Evolutionary conservation across 2,888 invertebrate genomes (phyloP).

Genomic region (Adelphocoris suturalis): DNA sequence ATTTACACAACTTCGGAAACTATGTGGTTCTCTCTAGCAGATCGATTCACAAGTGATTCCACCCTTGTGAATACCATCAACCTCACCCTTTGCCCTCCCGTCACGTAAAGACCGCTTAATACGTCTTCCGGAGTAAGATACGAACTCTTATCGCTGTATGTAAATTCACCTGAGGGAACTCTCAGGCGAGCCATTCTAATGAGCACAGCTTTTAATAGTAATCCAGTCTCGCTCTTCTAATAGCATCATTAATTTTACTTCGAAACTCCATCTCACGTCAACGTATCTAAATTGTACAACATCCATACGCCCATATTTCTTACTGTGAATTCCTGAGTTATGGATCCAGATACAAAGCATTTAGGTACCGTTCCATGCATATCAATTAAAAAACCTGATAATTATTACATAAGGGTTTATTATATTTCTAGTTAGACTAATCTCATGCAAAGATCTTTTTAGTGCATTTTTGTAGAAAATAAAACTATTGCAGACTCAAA

Average conservation of each 20-base stretch:
- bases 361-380: no score
- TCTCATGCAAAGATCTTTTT: no score
- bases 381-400: no score
- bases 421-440: no score
- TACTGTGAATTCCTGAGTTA: no score
- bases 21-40: background rate
- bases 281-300: background rate
- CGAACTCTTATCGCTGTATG: background rate
- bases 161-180: constrained; percentile 22
- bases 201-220: background rate
- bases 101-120: background rate
- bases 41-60: constrained; percentile 16
- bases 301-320: no score
- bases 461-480: no score
- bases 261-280: background rate
- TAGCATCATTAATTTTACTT: background rate
- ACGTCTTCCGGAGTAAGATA: constrained; percentile 5
- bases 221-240: constrained; percentile 1
- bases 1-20: background rate
- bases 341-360: no score
- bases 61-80: background rate
- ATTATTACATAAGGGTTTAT: no score
- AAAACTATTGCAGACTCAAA: no score
- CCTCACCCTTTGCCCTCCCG: background rate
- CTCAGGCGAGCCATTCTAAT: background rate